A percentile compares a stretch with the other conserved stretches of the same genome.
phyloP scores from a whole-genome alignment of 1,140 invertebrate species.

The Trichonephila clavata region DNA sequence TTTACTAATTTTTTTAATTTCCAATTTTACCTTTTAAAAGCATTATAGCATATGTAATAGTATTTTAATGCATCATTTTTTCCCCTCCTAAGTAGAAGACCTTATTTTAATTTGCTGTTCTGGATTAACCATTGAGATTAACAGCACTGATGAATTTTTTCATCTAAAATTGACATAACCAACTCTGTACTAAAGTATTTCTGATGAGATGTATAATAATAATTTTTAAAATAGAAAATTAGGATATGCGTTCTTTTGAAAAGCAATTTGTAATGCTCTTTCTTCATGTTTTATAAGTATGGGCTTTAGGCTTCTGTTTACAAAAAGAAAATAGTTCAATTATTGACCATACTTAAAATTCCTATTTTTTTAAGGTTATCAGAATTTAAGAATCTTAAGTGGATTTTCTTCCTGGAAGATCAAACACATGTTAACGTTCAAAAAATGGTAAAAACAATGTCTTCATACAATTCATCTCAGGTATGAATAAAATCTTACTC shows the following conservation, averaged over 20 bases:
- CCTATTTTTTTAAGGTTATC: background rate
- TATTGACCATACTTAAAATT: background rate
- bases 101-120: no score
- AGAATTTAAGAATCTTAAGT: slow-evolving; percentile 11
- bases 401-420: slow-evolving; percentile 62
- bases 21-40: no score
- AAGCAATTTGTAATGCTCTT: background rate
- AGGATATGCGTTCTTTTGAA: background rate
- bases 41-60: no score
- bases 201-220: background rate
- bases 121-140: no score
- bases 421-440: slow-evolving; percentile 3
- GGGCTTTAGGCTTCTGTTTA: background rate
- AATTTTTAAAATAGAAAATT: no score
- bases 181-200: no score
- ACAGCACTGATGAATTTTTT: background rate
- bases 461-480: slow-evolving; percentile 36
- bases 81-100: no score
- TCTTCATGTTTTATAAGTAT: no score
- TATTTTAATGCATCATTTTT: no score
- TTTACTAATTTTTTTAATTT: no score
- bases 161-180: background rate
- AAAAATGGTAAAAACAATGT: background rate
- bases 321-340: background rate
- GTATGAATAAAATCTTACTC: background rate